Evolutionary conservation across 2,113 vertebrate species (phyloP).

Genomic region (Spheniscus mendiculus): DNA sequence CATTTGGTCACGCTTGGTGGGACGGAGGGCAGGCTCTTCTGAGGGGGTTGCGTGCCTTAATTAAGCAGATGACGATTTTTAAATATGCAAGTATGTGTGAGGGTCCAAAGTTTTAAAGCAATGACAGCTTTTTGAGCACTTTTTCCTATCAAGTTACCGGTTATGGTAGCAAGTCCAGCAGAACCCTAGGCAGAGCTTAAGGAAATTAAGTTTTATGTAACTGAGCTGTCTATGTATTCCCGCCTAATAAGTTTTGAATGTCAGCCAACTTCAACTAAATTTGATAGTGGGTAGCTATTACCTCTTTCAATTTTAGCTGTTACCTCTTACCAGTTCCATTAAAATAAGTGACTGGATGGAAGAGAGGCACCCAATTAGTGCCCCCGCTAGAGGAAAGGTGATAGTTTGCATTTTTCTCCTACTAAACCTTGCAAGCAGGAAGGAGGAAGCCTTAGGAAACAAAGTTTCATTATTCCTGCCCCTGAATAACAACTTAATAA

Average conservation of each 20-base stretch:
- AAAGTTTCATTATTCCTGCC: neutral
- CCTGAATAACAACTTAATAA: neutral
- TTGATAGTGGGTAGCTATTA: conserved; percentile 14
- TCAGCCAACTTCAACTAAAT: conserved; percentile 17
- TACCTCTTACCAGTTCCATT: conserved; percentile 9
- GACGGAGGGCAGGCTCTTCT: neutral
- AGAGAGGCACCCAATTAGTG: neutral
- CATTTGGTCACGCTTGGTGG: accelerated
- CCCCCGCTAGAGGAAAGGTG: neutral
- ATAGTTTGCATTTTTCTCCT: neutral
- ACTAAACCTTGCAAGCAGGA: accelerated
- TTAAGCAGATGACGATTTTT: neutral
- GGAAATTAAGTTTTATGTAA: conserved; percentile 3
- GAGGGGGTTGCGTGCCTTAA: accelerated
- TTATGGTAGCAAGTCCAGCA: neutral
- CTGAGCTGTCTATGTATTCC: neutral
- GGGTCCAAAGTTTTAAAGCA: neutral
- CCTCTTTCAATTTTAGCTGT: neutral
- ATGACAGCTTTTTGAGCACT: neutral
- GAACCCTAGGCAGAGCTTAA: neutral
- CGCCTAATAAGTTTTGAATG: conserved; percentile 9
- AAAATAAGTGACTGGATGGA: neutral
- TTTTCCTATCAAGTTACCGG: neutral
- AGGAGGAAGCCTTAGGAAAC: neutral
- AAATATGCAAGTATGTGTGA: neutral